These are phyloP conservation scores for Lacerta agilis DNA, from an alignment of 2,797 vertebrate genomes.

Conservation along the genomic window DNA sequence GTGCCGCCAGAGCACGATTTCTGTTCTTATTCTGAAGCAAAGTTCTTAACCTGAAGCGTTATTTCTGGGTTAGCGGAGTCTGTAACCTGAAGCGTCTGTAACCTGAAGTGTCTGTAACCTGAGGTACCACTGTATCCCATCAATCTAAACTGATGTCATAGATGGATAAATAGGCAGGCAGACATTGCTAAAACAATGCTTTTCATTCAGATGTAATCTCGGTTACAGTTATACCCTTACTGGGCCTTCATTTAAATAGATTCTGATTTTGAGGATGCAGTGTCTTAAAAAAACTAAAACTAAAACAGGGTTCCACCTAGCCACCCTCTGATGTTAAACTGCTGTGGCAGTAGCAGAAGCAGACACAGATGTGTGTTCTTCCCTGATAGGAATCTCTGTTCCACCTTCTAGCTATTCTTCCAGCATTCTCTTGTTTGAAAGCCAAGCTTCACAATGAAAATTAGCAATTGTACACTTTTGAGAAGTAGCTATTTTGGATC, in stretches of 20 bases:
- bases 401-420: constrained; percentile 38
- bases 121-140: constrained; percentile 3
- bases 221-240: constrained; percentile 39
- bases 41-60: too few species aligned
- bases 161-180: not conserved
- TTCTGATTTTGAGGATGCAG: constrained; percentile 40
- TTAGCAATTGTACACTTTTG: constrained; percentile 2
- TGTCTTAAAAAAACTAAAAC: not conserved
- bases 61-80: too few species aligned
- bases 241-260: constrained; percentile 34
- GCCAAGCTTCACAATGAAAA: constrained; percentile 13
- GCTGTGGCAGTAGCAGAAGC: constrained; percentile 34
- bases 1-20: too few species aligned
- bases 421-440: constrained; percentile 22
- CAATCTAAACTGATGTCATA: constrained; percentile 19
- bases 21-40: too few species aligned
- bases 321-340: constrained; percentile 37
- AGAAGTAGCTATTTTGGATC: constrained; percentile 23
- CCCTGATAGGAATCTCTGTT: constrained; percentile 22
- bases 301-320: not conserved
- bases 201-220: constrained; percentile 35
- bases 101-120: too few species aligned
- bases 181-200: constrained; percentile 26
- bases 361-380: not conserved
- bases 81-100: too few species aligned